Evolutionary conservation across 2,797 vertebrate genomes (phyloP).

Genomic region (Furcifer pardalis): DNA sequence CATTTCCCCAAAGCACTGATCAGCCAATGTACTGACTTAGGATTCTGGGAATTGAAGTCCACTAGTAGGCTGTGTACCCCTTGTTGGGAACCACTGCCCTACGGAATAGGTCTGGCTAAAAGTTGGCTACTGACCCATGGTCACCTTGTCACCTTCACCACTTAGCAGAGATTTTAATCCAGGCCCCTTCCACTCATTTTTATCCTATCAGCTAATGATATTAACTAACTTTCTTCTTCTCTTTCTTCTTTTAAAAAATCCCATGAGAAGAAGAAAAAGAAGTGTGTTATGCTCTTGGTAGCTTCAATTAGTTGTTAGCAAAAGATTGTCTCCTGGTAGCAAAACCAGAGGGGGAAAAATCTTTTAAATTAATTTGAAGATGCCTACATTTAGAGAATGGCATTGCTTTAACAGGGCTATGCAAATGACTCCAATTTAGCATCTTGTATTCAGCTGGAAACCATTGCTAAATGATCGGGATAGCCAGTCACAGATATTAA

Average conservation of each 20-base stretch:
- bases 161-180: conserved; percentile 13
- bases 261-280: conserved; percentile 57
- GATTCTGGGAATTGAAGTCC: too few species aligned
- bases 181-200: background rate
- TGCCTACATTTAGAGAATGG: conserved; percentile 88
- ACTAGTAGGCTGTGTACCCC: too few species aligned
- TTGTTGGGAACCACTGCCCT: too few species aligned
- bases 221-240: conserved; percentile 68
- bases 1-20: too few species aligned
- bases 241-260: conserved; percentile 28
- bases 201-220: conserved; percentile 69
- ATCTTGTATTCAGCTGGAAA: conserved; percentile 97
- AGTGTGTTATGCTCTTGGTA: conserved; percentile 66
- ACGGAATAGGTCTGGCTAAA: background rate
- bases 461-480: conserved; percentile 98
- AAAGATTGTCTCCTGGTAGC: conserved; percentile 80
- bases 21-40: too few species aligned
- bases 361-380: conserved; percentile 90
- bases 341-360: conserved; percentile 76
- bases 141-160: conserved; percentile 4
- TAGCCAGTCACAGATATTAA: conserved; percentile 99
- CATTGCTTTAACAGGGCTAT: conserved; percentile 89
- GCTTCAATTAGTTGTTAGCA: conserved; percentile 81
- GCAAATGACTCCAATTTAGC: conserved; percentile 98
- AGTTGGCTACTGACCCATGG: background rate